A percentile compares a stretch with the other conserved stretches of the same genome.
Conservation (phyloP, 2,797 vertebrate genomes). For the Mormyrus hasselquistii region DNA sequence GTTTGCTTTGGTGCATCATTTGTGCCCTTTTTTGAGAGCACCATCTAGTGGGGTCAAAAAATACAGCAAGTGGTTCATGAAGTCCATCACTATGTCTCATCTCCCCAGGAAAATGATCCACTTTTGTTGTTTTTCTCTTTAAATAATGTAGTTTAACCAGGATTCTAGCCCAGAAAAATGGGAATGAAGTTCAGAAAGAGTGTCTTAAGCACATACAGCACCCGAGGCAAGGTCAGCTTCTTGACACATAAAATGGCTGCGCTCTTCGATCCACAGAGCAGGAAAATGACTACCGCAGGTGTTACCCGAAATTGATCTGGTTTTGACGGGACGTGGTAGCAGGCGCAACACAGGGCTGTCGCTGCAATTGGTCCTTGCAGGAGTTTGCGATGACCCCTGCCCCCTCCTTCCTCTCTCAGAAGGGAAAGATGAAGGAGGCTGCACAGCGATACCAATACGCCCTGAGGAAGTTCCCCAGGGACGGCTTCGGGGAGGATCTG, state of each 20-base stretch:
- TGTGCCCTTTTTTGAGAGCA: not conserved
- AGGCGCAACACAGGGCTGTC: not conserved
- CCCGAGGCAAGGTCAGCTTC: not conserved
- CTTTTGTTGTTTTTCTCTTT: not conserved
- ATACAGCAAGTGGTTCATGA: not conserved
- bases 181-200: not conserved
- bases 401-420: slow-evolving; percentile 42
- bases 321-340: not conserved
- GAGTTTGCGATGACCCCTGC: not conserved
- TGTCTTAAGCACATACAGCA: not conserved
- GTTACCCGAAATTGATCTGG: not conserved
- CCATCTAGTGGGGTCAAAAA: not conserved
- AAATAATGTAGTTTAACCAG: not conserved
- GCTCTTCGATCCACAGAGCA: not conserved
- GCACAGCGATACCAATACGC: slow-evolving; percentile 77
- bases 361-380: not conserved
- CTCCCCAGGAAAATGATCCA: not conserved
- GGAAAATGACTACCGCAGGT: not conserved
- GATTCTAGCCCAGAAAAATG: slow-evolving; percentile 4
- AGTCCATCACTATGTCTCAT: not conserved
- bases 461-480: slow-evolving; percentile 74
- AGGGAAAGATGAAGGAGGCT: slow-evolving; percentile 79
- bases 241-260: not conserved
- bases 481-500: slow-evolving; percentile 76
- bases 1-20: not conserved